Evolutionary conservation across 2,113 vertebrate genomes (phyloP).

Genomic region (Grallaria varia): DNA sequence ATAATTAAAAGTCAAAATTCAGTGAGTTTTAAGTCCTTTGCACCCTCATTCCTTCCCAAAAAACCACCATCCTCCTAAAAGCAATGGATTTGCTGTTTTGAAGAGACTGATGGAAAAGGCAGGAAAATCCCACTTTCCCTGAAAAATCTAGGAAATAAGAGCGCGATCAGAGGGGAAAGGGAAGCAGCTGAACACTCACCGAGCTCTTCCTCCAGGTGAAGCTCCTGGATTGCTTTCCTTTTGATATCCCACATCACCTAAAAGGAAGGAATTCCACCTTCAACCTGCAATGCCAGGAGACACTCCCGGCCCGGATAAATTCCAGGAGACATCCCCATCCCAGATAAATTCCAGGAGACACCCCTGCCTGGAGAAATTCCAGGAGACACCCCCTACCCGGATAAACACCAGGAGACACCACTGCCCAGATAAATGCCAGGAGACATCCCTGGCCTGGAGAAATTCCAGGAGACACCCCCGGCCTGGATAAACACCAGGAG

Average conservation of each 20-base stretch:
- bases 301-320: not conserved
- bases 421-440: too few species aligned
- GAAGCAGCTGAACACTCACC: conserved; percentile 67
- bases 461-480: too few species aligned
- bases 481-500: too few species aligned
- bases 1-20: not conserved
- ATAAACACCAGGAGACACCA: too few species aligned
- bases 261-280: not conserved
- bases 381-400: too few species aligned
- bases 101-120: not conserved
- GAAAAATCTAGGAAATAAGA: not conserved
- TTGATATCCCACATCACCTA: conserved; percentile 89
- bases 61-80: not conserved
- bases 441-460: too few species aligned
- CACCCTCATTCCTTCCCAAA: not conserved
- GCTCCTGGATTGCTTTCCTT: conserved; percentile 82
- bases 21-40: not conserved
- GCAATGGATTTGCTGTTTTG: not conserved
- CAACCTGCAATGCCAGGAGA: not conserved
- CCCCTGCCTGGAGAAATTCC: too few species aligned
- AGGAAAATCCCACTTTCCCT: not conserved
- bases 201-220: conserved; percentile 79
- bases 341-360: too few species aligned
- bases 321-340: too few species aligned
- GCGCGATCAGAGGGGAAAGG: not conserved